Percentiles rank a stretch among this genome's conserved stretches.
Conservation (phyloP, 2,797 vertebrate genomes). For the Melopsittacus undulatus region DNA sequence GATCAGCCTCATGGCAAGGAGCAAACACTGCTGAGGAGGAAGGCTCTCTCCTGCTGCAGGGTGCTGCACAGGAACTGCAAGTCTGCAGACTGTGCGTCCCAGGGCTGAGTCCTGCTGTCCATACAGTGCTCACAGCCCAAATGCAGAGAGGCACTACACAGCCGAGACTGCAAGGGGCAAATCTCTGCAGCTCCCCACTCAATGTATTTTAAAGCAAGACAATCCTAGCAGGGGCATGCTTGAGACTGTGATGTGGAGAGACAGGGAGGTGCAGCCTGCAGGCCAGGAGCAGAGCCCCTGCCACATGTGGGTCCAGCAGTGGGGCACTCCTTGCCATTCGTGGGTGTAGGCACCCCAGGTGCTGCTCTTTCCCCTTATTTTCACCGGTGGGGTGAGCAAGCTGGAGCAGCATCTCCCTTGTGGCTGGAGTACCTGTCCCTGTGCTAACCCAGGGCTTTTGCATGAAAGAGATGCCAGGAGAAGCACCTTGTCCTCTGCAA, state of each 20-base stretch:
- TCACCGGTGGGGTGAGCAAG: not conserved
- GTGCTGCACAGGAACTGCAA: not conserved
- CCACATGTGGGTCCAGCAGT: rapidly evolving
- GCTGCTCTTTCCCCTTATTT: not conserved
- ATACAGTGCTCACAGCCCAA: not conserved
- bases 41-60: not conserved
- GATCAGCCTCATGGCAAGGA: not conserved
- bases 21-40: rapidly evolving
- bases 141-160: not conserved
- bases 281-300: not conserved
- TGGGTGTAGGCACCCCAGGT: not conserved
- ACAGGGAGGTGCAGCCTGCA: not conserved
- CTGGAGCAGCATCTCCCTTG: not conserved
- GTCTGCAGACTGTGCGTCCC: not conserved
- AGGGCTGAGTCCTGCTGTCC: not conserved
- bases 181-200: not conserved
- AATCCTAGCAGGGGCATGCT: not conserved
- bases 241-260: not conserved
- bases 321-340: not conserved
- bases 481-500: not conserved
- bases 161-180: not conserved
- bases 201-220: not conserved
- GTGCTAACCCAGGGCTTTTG: not conserved
- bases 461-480: not conserved
- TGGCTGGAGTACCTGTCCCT: not conserved